Evolutionary conservation across 2,888 invertebrate species (phyloP).

Genomic region (Stenodera caucasica): DNA sequence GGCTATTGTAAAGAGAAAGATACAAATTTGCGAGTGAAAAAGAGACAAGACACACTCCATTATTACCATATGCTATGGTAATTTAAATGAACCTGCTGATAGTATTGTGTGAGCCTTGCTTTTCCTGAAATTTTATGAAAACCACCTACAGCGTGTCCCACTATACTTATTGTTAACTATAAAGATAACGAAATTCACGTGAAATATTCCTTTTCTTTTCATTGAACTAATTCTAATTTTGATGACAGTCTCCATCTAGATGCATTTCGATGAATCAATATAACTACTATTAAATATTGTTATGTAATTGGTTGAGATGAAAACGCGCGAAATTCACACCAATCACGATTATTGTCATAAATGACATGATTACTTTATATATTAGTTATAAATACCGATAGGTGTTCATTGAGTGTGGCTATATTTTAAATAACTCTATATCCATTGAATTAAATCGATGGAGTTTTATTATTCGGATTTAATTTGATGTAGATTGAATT

Average conservation of each 20-base stretch:
- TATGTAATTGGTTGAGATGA: too few relatives aligned
- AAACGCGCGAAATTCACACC: too few relatives aligned
- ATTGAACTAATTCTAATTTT: slow-evolving; percentile 1
- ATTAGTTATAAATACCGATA: too few relatives aligned
- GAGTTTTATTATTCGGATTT: background rate
- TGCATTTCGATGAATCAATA: too few relatives aligned
- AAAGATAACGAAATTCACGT: slow-evolving; percentile 30
- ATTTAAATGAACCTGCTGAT: slow-evolving; percentile 31
- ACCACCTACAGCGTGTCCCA: slow-evolving; percentile 21
- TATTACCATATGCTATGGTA: slow-evolving; percentile 27
- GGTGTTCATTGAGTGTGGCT: too few relatives aligned
- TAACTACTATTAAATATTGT: too few relatives aligned
- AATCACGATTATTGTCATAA: too few relatives aligned
- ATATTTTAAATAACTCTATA: too few relatives aligned
- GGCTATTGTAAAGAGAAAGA: slow-evolving; percentile 13
- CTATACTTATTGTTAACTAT: slow-evolving; percentile 2
- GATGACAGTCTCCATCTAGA: too few relatives aligned
- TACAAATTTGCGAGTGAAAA: slow-evolving; percentile 10
- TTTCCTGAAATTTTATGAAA: slow-evolving; percentile 27
- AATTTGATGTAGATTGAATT: background rate
- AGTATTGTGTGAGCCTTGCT: slow-evolving; percentile 24
- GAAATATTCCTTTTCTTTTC: slow-evolving; percentile 19
- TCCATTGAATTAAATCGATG: background rate
- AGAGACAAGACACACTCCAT: slow-evolving; percentile 15
- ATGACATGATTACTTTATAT: too few relatives aligned